Conservation (phyloP, 2,113 vertebrate species). For the Steatornis caripensis region DNA sequence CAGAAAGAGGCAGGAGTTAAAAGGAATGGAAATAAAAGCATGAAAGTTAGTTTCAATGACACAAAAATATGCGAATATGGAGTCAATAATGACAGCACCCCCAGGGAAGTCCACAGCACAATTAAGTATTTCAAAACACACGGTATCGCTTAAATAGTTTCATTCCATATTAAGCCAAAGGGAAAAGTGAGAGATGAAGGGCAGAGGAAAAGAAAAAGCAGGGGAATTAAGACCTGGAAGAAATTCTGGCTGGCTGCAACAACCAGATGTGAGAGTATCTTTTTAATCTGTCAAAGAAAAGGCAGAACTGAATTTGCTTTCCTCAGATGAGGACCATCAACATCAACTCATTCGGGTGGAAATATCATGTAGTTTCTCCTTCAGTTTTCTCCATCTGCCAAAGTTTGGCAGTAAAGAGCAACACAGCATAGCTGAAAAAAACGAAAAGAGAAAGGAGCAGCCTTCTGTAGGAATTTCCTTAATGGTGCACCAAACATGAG, state of each 20-base stretch:
- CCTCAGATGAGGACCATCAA: background rate
- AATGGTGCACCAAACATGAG: background rate
- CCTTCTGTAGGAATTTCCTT: background rate
- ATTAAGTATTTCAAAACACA: background rate
- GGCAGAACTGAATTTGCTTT: background rate
- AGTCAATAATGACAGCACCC: background rate
- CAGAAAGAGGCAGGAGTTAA: background rate
- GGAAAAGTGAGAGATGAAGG: background rate
- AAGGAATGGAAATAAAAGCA: background rate
- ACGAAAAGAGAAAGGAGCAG: background rate
- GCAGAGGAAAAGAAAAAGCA: background rate
- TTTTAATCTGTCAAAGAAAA: background rate
- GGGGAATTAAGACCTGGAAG: background rate
- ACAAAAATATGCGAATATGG: background rate
- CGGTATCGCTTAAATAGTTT: accelerated
- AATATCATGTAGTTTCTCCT: background rate
- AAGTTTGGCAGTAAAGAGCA: background rate
- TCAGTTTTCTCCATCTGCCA: background rate
- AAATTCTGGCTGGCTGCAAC: background rate
- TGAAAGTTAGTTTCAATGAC: background rate
- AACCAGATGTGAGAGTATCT: background rate
- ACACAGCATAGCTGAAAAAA: background rate
- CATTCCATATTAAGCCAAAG: background rate
- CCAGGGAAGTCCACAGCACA: background rate
- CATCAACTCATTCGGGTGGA: background rate